These are phyloP conservation scores for Philhelius pedissequus DNA, from an alignment of 2,888 invertebrate genomes.

Conservation along the genomic window DNA sequence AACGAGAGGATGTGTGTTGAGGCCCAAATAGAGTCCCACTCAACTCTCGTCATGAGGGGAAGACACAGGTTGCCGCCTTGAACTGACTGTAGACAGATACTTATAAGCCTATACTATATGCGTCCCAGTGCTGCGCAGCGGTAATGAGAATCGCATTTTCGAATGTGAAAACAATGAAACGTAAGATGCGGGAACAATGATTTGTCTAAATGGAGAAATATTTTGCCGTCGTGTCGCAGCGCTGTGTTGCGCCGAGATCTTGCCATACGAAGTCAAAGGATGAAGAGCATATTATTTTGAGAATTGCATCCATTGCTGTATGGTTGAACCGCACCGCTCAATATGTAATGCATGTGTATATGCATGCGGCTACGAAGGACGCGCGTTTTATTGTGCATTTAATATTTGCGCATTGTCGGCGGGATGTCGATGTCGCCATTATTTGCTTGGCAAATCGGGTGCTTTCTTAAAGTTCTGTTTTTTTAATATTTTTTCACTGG, in stretches of 20 bases:
- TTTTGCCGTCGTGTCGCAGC: too few relatives aligned
- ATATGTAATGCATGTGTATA: background rate
- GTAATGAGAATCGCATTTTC: constrained; percentile 64
- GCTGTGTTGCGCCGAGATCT: background rate
- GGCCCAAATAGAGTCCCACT: background rate
- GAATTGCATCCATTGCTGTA: background rate
- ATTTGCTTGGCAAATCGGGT: constrained; percentile 36
- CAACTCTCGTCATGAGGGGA: background rate
- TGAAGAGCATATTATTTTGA: background rate
- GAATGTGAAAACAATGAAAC: constrained; percentile 59
- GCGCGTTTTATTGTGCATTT: constrained; percentile 46
- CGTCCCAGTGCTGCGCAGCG: constrained; percentile 8
- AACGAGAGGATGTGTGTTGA: constrained; percentile 10
- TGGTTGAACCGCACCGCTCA: background rate
- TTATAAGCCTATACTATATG: too few relatives aligned
- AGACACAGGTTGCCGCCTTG: constrained; percentile 21
- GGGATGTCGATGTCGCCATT: constrained; percentile 43
- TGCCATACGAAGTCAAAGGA: background rate
- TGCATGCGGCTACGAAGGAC: background rate
- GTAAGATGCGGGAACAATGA: constrained; percentile 59
- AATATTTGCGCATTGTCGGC: constrained; percentile 58
- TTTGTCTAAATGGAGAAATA: constrained; percentile 65
- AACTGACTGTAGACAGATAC: too few relatives aligned
- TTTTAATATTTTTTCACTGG: too few relatives aligned
- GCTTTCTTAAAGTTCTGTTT: constrained; percentile 58